Evolutionary conservation across 2,797 vertebrate species (phyloP), one percentile per base, ranked within the genome.

Genomic region (Sternotherus odoratus): DNA sequence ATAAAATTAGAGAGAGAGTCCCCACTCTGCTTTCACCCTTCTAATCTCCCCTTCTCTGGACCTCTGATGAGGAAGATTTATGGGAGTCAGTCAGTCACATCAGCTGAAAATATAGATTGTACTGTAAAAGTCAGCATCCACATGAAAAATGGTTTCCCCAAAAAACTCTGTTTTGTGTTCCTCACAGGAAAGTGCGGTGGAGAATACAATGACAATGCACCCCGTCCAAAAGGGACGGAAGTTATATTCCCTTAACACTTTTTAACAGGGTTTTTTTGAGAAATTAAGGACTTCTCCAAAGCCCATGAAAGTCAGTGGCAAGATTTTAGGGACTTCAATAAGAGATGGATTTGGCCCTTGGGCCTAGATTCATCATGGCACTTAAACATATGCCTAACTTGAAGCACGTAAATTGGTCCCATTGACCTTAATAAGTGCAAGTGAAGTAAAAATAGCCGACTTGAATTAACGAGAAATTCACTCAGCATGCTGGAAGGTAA

Each of bases 51-150:
- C 19, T 77, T 80, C 36, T 89, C 2, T 57, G 75, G 77, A n/a
- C 7, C 5, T 13, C 80, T 82, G 85, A 82, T 46, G 60, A 87
- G 30, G 2, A 90, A 66, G 48, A 91, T 86, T 60, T 93, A 50
- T 85, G 69, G 69, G 23, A 36, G 33, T 66, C 79, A 30, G 78
- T 30, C 53, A 17, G 26, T 80, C 26, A 54, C 5, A 87, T 77
- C 88, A 91, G 6, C 15, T 74, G 53, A 87, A 92, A 93, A 86
- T 77, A 86, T 3, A 80, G 75, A 91, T 86, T 77, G 86, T 81
- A 63, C 0, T 88, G 2, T 7, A 63, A 2, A 95, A 79, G n/a
- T 87, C 53, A 92, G 39, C 43, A 24, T 75, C 15, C 83, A 5
- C 72, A 87, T 23, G 8, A 90, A 91, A 95, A 54, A 75, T 12